Evolutionary conservation across 2,888 invertebrate species (phyloP), one percentile per base, ranked within the genome.

Genomic region (Synanthedon vespiformis): DNA sequence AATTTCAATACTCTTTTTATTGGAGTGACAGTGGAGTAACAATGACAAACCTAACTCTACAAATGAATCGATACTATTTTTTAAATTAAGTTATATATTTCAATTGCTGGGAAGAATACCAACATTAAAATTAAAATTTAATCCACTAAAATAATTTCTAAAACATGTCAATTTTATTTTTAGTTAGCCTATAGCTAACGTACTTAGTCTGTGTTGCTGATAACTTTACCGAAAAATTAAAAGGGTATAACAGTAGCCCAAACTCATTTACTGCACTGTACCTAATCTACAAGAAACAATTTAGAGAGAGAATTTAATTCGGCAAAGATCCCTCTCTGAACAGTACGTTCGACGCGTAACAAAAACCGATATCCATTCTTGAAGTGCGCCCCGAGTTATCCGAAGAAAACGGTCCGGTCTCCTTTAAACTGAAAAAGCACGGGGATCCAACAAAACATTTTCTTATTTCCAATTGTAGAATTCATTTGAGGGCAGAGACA

Each of bases 381-480:
- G 60, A 58, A 64, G 69, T 71, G 72, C 67, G 67, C 48, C 63
- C 62, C 70, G 65, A 79, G 77, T 79, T 82, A 78, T 80, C 74
- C 65, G 71, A 65, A 74, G 79, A 64, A 68, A 85, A 81, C 78
- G 82, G 34, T 81, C 81, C 22, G 22, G 76, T 81, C 81, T 77
- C 74, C 69, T 82, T 83, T 82, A 83, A 83, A 80, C 80, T 81
- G 83, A 80, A 80, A 85, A 84, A 86, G 86, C 85, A 80, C 79
- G 64, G 72, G 69, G 80, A 77, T 83, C 80, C 85, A 81, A 85
- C 86, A 86, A 86, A 87, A 87, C 86, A 87, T 86, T 87, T 85
- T 87, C 87, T 87, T 87, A 87, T 86, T 87, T 87, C 85, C 85
- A 87, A 87, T 86, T 87, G 87, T 87, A 87, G 87, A 87, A 87